Base-by-base conservation (phyloP, 1,140 invertebrate species). In the Acromyrmex heyeri region DNA sequence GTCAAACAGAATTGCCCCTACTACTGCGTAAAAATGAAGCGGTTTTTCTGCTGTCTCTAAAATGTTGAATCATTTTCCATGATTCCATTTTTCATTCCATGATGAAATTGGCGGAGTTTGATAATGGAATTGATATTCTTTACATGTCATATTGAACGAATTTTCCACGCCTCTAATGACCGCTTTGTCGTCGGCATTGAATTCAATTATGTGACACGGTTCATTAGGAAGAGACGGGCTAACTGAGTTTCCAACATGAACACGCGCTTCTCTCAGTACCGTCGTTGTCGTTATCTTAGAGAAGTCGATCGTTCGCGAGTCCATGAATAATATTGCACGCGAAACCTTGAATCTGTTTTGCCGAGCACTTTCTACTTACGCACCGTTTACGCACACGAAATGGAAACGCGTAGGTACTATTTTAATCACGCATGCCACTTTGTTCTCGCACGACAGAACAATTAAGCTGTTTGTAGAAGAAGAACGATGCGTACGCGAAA, bases 181-280 rank as follows among this genome's bases (percentile, higher is more conserved):
- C 55, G 79, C 79, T 83, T 83, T 83, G 72, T 81, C 55, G 62
- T 85, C 70, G 72, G 48, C 38, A 44, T 53, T 59, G 69, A 27
- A 82, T 86, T 79, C 50, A 86, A 86, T 90, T 82, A 89, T 50
- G 50, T 69, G 87, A 76, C 73, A 82, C 76, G 50, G 87, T 90
- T 89, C 87, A 72, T 90, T 86, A 86, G 62, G 34, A 55, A 86
- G 67, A 73, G 76, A 86, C 59, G 55, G 70, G 21, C 75, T 89
- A 90, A 90, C 83, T 86, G 30, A 86, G 87, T 90, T 90, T 70
- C 70, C 85, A 64, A 27, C 76, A 44, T 82, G 85, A 89, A 89
- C 81, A 64, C 76, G 70, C 69, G 88, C 27, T 55, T 62, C 78
- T 79, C 69, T 53, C 44, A 57, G 59, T 59, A 64, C 27, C 38